Conservation (phyloP, 1,140 invertebrate species). For the Habropoda laboriosa region DNA sequence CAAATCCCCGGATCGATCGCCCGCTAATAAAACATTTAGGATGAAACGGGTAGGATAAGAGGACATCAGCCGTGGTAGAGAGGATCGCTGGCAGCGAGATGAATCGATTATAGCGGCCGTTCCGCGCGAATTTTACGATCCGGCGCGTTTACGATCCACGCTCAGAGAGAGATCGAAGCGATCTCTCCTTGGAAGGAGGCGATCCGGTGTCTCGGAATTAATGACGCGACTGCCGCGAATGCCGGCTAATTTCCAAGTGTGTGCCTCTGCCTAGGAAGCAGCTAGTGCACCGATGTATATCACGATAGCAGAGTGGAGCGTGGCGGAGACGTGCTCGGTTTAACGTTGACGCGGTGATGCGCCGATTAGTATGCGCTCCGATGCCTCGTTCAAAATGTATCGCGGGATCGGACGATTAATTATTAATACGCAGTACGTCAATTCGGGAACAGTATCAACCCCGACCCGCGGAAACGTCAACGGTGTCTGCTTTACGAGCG, state of each 20-base stretch:
- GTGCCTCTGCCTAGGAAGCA: no score
- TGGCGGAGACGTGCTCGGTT: not conserved
- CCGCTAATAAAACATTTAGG: not conserved
- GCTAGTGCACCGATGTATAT: no score
- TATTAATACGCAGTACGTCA: slow-evolving; percentile 36
- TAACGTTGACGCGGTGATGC: not conserved
- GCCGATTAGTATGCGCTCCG: slow-evolving; percentile 7
- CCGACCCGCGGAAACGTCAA: slow-evolving; percentile 22
- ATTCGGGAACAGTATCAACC: slow-evolving; percentile 34
- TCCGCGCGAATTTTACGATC: not conserved
- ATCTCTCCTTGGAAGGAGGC: not conserved
- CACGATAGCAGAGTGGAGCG: not conserved
- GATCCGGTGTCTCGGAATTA: not conserved
- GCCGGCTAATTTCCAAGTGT: not conserved
- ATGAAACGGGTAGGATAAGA: not conserved
- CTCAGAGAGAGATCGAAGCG: not conserved
- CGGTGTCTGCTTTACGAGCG: slow-evolving; percentile 5
- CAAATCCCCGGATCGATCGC: not conserved
- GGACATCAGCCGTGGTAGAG: not conserved
- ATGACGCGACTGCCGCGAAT: not conserved
- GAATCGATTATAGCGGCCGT: not conserved
- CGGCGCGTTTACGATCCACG: not conserved
- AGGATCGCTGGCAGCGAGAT: not conserved
- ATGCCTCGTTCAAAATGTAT: slow-evolving; percentile 25
- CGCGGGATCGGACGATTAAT: slow-evolving; percentile 30